Evolutionary conservation across 1,140 invertebrate genomes (phyloP).

Genomic region (Telenomus remus): DNA sequence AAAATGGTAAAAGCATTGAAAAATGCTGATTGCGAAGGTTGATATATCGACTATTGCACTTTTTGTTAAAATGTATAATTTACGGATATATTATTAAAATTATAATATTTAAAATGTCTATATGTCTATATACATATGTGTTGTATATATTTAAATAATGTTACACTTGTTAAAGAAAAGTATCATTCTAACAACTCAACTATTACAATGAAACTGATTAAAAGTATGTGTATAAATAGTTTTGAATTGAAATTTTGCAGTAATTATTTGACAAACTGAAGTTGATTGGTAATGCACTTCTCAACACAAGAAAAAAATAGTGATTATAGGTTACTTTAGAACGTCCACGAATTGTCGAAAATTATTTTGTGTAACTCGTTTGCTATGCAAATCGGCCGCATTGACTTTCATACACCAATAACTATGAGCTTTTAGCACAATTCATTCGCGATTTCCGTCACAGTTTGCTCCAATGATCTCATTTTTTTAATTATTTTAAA

Average conservation of each 20-base stretch:
- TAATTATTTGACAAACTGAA: conserved; percentile 28
- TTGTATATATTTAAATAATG: too few species aligned
- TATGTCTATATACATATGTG: too few species aligned
- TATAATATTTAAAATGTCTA: too few species aligned
- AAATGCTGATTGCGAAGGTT: conserved; percentile 4
- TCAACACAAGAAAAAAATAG: conserved; percentile 6
- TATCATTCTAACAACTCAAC: too few species aligned
- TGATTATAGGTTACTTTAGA: conserved; percentile 14
- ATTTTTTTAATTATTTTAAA: conserved; percentile 9
- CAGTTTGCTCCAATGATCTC: conserved; percentile 14
- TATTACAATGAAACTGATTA: too few species aligned
- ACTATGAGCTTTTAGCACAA: conserved; percentile 5
- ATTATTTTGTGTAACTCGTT: conserved; percentile 20
- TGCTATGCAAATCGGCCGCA: too few species aligned
- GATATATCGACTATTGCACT: conserved; percentile 6
- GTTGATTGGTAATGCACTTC: conserved; percentile 63
- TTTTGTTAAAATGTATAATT: conserved; percentile 5
- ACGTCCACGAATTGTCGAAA: conserved; percentile 32
- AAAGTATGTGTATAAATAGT: too few species aligned
- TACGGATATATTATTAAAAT: too few species aligned
- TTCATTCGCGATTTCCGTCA: conserved; percentile 16
- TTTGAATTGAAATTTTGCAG: too few species aligned
- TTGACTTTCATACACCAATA: conserved; percentile 36
- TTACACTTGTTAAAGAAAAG: too few species aligned
- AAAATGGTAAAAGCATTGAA: conserved; percentile 1